Percentiles rank a stretch among this genome's conserved stretches.
phyloP scores from a whole-genome alignment of 1,140 invertebrate genomes.

The Phenacoccus solenopsis region DNA sequence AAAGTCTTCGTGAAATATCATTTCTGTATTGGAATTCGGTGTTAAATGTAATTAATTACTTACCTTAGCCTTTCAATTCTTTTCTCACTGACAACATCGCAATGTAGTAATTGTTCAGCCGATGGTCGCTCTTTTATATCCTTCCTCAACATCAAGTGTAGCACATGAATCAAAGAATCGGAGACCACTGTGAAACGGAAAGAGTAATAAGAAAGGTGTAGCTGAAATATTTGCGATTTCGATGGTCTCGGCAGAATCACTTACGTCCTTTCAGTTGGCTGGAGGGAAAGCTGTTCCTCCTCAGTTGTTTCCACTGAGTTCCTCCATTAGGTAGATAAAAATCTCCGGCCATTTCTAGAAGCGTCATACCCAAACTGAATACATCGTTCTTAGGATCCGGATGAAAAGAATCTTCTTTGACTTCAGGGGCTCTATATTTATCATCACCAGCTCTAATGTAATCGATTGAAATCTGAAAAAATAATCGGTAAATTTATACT shows the following conservation, averaged over 20 bases:
- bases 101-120: background rate
- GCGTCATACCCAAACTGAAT: constrained; percentile 4
- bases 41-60: no score
- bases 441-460: constrained; percentile 1
- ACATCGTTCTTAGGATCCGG: background rate
- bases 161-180: background rate
- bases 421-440: constrained; percentile 8
- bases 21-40: no score
- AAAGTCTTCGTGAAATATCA: no score
- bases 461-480: background rate
- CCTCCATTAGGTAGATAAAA: constrained; percentile 6
- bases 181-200: background rate
- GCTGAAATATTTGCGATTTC: no score
- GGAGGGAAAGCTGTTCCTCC: background rate
- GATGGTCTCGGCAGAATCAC: background rate
- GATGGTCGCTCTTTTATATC: background rate
- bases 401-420: constrained; percentile 6
- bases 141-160: background rate
- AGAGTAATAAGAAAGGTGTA: background rate
- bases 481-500: background rate
- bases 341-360: constrained; percentile 9
- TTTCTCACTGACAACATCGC: background rate
- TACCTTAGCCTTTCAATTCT: background rate
- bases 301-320: background rate
- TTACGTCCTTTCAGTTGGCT: constrained; percentile 5